Evolutionary conservation across 2,888 invertebrate species (phyloP), one percentile per base, ranked within the genome.

Genomic region (Hirtodrosophila histrioides): DNA sequence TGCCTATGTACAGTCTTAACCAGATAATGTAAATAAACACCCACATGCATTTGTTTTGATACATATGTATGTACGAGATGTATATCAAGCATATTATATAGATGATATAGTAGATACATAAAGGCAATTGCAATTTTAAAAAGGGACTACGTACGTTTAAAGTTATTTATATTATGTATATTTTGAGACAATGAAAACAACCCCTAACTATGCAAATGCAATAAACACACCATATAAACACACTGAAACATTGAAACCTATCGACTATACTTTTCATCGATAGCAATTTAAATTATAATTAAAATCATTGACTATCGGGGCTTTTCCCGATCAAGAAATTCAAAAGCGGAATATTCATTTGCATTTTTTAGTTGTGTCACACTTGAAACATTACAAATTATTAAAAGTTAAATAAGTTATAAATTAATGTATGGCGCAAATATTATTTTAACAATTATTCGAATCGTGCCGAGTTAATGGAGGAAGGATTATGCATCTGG

Each of bases 401-500:
- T 56, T 60, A 53, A 44, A 43, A 39, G 67, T 85, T 75, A 78
- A 85, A 79, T 75, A 62, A 62, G 62, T 65, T 75, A 72, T 68
- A 81, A 81, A 78, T 84, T 78, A 68, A 61, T 56, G 43, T 86
- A 80, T 80, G 80, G 80, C 80, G 65, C 53, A 70, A 36, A 50
- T 58, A 55, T 75, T 57, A 48, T 57, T 54, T 67, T 58, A 84
- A 81, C 75, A 77, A 77, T 41, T 46, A 40, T 68, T 44, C 23
- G 17, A 33, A 39, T 54, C 36, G 17, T 50, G 17, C 51, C 41
- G 17, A 23, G 23, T 29, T 11, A 23, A 11, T 37, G 35, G 11
- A 44, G 31, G 8, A 24, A 24, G 36, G 50, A 27, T 60, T 78
- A 70, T 58, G 78, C 87, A 63, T 90, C 91, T 0, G 91, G 90